phyloP scores from a whole-genome alignment of 2,113 vertebrate genomes.

The Petrocephalus zakoni region DNA sequence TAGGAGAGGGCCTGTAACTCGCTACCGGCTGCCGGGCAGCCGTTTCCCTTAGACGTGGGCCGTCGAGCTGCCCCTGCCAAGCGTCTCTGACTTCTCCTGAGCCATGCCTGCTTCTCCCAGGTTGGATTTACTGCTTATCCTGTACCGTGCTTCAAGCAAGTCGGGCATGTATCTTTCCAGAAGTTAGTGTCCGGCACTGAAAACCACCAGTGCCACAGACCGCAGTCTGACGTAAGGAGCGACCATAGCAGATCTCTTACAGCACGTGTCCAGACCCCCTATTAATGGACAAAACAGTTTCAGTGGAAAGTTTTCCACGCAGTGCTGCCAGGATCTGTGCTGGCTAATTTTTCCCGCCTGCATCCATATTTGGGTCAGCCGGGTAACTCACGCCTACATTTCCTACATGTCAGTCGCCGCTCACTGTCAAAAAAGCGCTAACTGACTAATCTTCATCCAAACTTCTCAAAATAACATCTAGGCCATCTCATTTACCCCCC shows the following conservation, averaged over 20 bases:
- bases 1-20: neutral
- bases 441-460: constrained; percentile 29
- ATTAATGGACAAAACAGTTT: constrained; percentile 22
- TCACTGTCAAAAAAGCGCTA: constrained; percentile 40
- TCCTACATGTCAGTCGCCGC: constrained; percentile 37
- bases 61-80: neutral
- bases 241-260: neutral
- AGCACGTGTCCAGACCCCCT: neutral
- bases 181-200: neutral
- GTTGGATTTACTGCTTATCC: neutral
- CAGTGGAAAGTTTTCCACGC: constrained; percentile 43
- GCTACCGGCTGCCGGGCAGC: neutral
- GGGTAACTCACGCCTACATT: constrained; percentile 43
- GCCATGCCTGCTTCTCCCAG: neutral
- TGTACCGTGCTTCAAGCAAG: neutral
- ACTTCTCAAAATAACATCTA: constrained; percentile 49
- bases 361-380: constrained; percentile 30
- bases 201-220: neutral
- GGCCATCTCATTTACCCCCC: constrained; percentile 51
- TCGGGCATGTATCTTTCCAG: neutral
- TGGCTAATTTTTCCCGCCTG: constrained; percentile 43
- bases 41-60: neutral
- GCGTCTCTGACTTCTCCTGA: neutral
- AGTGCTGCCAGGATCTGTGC: constrained; percentile 33
- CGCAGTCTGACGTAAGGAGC: neutral